Evolutionary conservation across 2,113 vertebrate genomes (phyloP).

Genomic region (Nematolebias whitei): DNA sequence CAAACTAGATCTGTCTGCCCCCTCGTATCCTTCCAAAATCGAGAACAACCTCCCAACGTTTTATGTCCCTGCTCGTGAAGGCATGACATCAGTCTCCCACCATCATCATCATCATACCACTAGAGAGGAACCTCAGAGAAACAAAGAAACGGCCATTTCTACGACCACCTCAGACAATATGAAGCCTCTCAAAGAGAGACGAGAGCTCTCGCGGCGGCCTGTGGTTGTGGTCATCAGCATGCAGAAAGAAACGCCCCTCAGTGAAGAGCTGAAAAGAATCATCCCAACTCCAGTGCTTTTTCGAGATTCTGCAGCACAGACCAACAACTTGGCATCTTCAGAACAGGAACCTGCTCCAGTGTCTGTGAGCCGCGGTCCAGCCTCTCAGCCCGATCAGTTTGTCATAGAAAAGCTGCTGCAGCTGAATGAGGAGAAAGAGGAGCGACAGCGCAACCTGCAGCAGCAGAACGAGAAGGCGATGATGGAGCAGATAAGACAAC

Average conservation of each 20-base stretch:
- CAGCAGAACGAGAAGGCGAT: slow-evolving; percentile 92
- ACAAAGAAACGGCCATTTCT: slow-evolving; percentile 1
- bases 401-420: slow-evolving; percentile 88
- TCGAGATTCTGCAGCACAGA: slow-evolving; percentile 59
- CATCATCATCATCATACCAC: slow-evolving; percentile 9
- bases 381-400: slow-evolving; percentile 39
- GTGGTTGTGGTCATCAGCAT: slow-evolving; percentile 83
- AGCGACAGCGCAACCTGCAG: slow-evolving; percentile 87
- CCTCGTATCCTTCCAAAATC: slow-evolving; percentile 65
- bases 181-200: slow-evolving; percentile 59
- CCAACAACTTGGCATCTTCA: slow-evolving; percentile 24
- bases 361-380: slow-evolving; percentile 1
- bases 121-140: slow-evolving; percentile 30
- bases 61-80: slow-evolving; percentile 84
- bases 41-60: slow-evolving; percentile 88
- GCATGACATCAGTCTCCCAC: slow-evolving; percentile 9
- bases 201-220: slow-evolving; percentile 63
- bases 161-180: slow-evolving; percentile 6
- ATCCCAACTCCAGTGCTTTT: slow-evolving; percentile 46
- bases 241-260: slow-evolving; percentile 74
- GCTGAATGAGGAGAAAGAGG: slow-evolving; percentile 89
- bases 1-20: slow-evolving; percentile 40
- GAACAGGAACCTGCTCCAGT: slow-evolving; percentile 18
- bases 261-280: slow-evolving; percentile 32
- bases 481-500: slow-evolving; percentile 95